These are phyloP conservation scores for Tinea trinotella DNA, from an alignment of 2,888 invertebrate species.

Conservation along the genomic window DNA sequence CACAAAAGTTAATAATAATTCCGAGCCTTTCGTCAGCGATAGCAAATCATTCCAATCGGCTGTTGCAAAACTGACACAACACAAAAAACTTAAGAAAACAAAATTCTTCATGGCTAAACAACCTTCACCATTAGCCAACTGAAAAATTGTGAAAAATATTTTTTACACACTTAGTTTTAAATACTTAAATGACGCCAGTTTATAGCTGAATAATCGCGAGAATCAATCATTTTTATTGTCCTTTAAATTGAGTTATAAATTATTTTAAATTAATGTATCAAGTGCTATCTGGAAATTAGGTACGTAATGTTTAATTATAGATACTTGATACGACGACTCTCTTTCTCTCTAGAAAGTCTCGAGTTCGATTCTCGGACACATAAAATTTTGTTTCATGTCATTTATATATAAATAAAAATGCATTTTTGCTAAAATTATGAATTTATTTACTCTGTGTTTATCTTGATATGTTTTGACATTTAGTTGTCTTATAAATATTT, in stretches of 20 bases:
- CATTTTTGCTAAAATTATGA: no score
- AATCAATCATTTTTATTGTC: not conserved
- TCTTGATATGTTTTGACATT: no score
- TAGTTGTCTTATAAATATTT: no score
- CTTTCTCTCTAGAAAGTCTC: no score
- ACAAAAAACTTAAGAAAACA: not conserved
- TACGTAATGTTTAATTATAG: no score
- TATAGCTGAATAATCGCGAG: not conserved
- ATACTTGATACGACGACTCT: no score
- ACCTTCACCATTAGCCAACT: not conserved
- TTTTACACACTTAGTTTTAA: not conserved
- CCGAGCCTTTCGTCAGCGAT: not conserved
- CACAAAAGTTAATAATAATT: conserved; percentile 15
- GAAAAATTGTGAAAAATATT: not conserved
- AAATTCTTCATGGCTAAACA: not conserved
- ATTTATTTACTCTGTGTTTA: no score
- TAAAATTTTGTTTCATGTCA: no score
- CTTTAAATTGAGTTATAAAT: not conserved
- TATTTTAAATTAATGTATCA: not conserved
- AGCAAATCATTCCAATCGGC: not conserved
- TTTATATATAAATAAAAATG: no score
- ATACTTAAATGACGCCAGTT: not conserved
- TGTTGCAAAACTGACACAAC: not conserved
- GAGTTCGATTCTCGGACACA: no score
- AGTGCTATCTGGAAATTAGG: no score